Conservation (phyloP, 2,888 invertebrate genomes). For the Philereme vetulata region DNA sequence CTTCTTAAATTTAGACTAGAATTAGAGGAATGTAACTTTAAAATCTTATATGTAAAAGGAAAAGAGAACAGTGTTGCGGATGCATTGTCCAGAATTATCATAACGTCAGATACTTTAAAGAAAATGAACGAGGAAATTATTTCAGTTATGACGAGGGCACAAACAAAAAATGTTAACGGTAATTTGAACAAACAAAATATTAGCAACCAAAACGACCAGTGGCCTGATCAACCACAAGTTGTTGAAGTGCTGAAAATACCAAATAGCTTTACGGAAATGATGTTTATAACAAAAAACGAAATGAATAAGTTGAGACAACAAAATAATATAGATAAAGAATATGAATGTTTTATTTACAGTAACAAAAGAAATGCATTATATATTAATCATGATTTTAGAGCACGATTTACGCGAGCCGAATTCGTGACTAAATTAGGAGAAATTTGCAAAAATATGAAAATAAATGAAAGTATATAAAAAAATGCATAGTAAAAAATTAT, state of each 20-base stretch:
- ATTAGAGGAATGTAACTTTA: neutral
- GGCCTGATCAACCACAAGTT: neutral
- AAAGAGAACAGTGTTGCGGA: neutral
- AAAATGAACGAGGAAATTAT: neutral
- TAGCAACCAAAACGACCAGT: no score
- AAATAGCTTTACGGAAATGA: neutral
- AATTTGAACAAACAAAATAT: neutral
- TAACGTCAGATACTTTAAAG: neutral
- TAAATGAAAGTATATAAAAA: no score
- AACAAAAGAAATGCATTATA: neutral
- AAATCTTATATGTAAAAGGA: neutral
- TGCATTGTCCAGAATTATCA: neutral
- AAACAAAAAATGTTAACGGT: neutral
- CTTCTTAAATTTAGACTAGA: neutral
- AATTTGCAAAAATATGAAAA: neutral
- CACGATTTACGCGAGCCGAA: neutral
- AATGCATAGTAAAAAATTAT: neutral
- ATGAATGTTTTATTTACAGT: neutral
- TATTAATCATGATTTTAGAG: neutral
- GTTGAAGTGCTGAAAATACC: neutral
- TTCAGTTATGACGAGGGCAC: neutral
- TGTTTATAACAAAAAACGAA: neutral
- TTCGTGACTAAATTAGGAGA: neutral
- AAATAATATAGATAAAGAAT: neutral
- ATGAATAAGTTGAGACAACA: neutral